phyloP scores from a whole-genome alignment of 2,797 vertebrate species.

The Bradypodion pumilum region DNA sequence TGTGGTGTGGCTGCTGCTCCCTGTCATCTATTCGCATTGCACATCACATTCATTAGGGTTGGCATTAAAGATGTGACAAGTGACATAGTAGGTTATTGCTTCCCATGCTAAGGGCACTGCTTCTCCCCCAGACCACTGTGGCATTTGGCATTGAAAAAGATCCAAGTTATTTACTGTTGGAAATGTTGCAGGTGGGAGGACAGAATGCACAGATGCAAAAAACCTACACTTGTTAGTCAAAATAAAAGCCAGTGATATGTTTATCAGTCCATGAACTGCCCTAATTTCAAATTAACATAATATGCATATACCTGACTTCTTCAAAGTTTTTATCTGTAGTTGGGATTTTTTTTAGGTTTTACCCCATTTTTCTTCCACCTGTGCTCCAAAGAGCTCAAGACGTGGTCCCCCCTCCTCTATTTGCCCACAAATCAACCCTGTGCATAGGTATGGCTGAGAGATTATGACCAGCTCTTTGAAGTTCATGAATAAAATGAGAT shows the following conservation, averaged over 20 bases:
- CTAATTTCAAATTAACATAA: no score
- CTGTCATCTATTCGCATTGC: background rate
- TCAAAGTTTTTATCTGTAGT: no score
- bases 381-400: background rate
- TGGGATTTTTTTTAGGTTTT: no score
- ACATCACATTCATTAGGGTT: background rate
- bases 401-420: background rate
- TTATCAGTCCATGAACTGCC: no score
- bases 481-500: background rate
- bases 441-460: background rate
- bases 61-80: no score
- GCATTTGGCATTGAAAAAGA: background rate
- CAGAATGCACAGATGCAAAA: background rate
- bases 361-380: background rate
- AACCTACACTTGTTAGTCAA: no score
- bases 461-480: background rate
- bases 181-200: background rate
- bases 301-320: no score
- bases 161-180: background rate
- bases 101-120: background rate
- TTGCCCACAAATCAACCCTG: background rate
- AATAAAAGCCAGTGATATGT: no score
- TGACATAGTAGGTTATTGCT: background rate
- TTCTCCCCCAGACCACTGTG: background rate
- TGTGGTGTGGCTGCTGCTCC: background rate